Conservation (phyloP, 1,140 invertebrate species). For the Drosophila eugracilis region DNA sequence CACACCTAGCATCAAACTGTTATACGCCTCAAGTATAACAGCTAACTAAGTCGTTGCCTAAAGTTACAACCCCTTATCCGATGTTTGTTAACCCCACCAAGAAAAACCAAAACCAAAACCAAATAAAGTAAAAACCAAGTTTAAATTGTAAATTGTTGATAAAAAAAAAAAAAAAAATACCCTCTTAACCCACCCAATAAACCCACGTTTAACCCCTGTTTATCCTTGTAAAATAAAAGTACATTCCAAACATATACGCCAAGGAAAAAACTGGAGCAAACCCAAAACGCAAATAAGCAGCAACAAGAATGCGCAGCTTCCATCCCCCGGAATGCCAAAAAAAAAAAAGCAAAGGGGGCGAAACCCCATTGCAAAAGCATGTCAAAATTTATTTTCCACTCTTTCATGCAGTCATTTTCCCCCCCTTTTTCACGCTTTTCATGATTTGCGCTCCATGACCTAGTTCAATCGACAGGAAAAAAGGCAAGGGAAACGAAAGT, state of each 20-base stretch:
- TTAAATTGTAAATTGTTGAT: conserved; percentile 42
- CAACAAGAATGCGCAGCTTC: conserved; percentile 22
- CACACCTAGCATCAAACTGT: conserved; percentile 36
- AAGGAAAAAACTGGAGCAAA: conserved; percentile 4
- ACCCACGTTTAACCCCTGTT: conserved; percentile 19
- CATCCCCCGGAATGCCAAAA: conserved; percentile 2
- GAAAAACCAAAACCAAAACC: conserved; percentile 13
- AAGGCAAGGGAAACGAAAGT: no score
- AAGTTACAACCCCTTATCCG: conserved; percentile 17
- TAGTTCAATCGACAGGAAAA: background rate
- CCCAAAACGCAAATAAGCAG: conserved; percentile 21
- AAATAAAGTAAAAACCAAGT: conserved; percentile 23
- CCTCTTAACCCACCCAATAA: conserved; percentile 8
- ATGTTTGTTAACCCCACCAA: conserved; percentile 21
- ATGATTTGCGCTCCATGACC: conserved; percentile 6
- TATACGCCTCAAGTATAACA: conserved; percentile 35
- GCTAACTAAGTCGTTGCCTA: conserved; percentile 40
- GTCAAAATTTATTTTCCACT: background rate
- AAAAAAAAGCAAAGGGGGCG: background rate
- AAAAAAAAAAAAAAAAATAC: conserved; percentile 12
- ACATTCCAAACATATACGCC: conserved; percentile 15
- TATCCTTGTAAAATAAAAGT: conserved; percentile 26
- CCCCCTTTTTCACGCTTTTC: background rate
- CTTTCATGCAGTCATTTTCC: background rate
- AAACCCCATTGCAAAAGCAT: conserved; percentile 2